Percentiles rank a stretch among this genome's conserved stretches.
Conservation (phyloP, 35 echinoderm and acorn worm species). For the Holothuria glaberrima region DNA sequence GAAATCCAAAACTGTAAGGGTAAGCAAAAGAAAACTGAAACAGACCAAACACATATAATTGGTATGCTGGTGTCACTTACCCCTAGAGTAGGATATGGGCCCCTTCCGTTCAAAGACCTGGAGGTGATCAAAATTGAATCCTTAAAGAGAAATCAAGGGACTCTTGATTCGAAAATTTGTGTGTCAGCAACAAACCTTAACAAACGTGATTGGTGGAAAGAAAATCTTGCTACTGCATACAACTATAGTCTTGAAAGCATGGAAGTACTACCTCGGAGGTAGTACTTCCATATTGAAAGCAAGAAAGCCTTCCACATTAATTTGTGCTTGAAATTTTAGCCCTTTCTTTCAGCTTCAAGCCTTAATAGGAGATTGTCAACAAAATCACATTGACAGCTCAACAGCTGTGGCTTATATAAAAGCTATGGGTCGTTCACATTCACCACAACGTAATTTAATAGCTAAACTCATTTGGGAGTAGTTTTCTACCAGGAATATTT, state of each 20-base stretch:
- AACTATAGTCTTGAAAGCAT: neutral
- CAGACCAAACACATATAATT: neutral
- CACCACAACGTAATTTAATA: neutral
- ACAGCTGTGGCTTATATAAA: conserved; percentile 54
- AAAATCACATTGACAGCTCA: conserved; percentile 39
- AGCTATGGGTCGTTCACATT: conserved; percentile 44
- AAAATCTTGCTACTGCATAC: conserved; percentile 1
- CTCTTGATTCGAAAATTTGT: conserved; percentile 35
- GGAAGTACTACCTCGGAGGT: too few species aligned
- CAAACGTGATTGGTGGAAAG: conserved; percentile 49
- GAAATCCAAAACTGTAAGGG: conserved; percentile 43
- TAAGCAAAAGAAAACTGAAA: neutral
- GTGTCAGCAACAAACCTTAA: neutral
- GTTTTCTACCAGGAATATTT: neutral
- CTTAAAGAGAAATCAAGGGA: conserved; percentile 23
- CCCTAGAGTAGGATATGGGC: conserved; percentile 23
- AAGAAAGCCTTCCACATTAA: conserved; percentile 23
- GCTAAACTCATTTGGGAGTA: conserved; percentile 39
- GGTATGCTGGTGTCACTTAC: conserved; percentile 24
- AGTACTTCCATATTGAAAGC: neutral
- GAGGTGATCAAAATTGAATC: conserved; percentile 44
- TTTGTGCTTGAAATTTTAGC: conserved; percentile 30
- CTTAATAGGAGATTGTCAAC: neutral
- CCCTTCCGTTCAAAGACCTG: conserved; percentile 33
- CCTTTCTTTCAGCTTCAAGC: neutral